Evolutionary conservation across 1,140 invertebrate species (phyloP).

Genomic region (Scaptodrosophila lebanonensis): DNA sequence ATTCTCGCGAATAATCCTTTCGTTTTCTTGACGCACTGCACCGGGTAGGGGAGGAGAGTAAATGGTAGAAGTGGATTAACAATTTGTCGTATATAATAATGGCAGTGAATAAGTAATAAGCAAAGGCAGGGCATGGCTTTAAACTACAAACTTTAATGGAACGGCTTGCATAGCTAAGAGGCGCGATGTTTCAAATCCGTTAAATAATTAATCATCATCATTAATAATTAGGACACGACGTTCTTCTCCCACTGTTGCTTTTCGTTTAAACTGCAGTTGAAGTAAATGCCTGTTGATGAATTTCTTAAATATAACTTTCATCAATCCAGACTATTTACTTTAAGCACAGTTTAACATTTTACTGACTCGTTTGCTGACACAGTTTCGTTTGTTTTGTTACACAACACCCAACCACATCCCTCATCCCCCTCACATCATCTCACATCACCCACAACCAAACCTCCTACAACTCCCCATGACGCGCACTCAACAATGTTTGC

Average conservation of each 20-base stretch:
- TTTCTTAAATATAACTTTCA: conserved; percentile 69
- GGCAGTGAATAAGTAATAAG: no score
- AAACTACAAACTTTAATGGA: conserved; percentile 42
- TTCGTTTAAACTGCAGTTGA: conserved; percentile 74
- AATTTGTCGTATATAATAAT: no score
- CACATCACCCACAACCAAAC: no score
- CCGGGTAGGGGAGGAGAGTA: not conserved
- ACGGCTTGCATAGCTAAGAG: conserved; percentile 33
- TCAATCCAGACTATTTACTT: conserved; percentile 77
- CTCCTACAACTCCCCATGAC: conserved; percentile 18
- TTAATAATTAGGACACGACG: conserved; percentile 20
- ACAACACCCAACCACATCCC: not conserved
- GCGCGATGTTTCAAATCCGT: no score
- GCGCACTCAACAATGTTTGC: conserved; percentile 43
- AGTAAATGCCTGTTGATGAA: conserved; percentile 77
- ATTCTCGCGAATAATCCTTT: conserved; percentile 70
- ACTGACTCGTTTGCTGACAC: conserved; percentile 5
- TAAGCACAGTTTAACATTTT: conserved; percentile 72
- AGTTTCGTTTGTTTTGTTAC: conserved; percentile 2
- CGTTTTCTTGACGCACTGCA: conserved; percentile 76
- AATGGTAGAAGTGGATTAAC: conserved; percentile 2
- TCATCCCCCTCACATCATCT: no score
- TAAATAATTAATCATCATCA: no score
- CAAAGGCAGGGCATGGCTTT: no score
- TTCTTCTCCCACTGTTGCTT: conserved; percentile 58